Evolutionary conservation across 2,797 vertebrate genomes (phyloP).

Genomic region (Huso huso): DNA sequence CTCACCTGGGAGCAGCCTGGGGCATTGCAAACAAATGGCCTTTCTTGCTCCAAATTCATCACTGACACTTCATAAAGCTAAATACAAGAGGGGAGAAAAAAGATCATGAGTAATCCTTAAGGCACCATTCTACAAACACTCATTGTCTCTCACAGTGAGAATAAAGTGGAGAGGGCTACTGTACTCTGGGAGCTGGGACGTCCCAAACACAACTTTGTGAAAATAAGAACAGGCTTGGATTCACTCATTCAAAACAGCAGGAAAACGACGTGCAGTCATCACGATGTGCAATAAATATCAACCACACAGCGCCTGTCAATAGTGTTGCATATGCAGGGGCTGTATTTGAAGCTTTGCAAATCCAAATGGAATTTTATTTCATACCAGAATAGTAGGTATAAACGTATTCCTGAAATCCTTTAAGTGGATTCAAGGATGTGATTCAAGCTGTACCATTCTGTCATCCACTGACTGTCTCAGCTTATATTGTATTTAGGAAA

Average conservation of each 20-base stretch:
- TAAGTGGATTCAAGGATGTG: too few species aligned
- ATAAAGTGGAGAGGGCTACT: slow-evolving; percentile 18
- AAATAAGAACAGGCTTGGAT: too few species aligned
- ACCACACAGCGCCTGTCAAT: too few species aligned
- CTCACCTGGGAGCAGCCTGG: slow-evolving; percentile 98
- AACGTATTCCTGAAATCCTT: neutral
- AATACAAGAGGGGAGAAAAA: slow-evolving; percentile 38
- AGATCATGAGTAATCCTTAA: slow-evolving; percentile 16
- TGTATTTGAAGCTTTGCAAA: too few species aligned
- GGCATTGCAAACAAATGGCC: slow-evolving; percentile 92
- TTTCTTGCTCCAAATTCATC: slow-evolving; percentile 99
- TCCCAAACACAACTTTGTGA: too few species aligned
- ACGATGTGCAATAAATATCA: too few species aligned
- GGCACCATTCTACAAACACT: slow-evolving; percentile 10
- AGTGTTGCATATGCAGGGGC: too few species aligned
- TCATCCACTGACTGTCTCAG: too few species aligned
- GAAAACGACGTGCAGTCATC: too few species aligned
- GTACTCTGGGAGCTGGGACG: neutral
- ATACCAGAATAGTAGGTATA: neutral
- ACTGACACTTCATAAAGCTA: slow-evolving; percentile 96
- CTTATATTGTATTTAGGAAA: too few species aligned
- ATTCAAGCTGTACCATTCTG: too few species aligned
- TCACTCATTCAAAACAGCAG: too few species aligned
- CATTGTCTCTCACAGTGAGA: slow-evolving; percentile 19
- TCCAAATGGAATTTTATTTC: neutral